These are phyloP conservation scores for Habroteleia sp. DNA, from an alignment of 2,888 invertebrate genomes.

Conservation along the genomic window DNA sequence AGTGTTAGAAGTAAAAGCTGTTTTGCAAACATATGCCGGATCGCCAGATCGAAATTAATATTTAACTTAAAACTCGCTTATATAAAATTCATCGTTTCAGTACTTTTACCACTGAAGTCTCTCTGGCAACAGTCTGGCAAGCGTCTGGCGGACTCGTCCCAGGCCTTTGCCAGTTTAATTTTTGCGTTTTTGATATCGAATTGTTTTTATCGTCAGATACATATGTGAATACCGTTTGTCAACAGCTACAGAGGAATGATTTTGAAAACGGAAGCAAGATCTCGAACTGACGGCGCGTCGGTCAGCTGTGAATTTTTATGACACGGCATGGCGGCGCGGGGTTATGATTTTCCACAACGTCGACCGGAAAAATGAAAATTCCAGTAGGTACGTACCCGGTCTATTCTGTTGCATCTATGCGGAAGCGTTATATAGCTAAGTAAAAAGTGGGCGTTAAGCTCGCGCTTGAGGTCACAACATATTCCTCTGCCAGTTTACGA, in stretches of 20 bases:
- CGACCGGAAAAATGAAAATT: slow-evolving; percentile 78
- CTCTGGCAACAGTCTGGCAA: too few species aligned
- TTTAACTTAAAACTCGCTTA: too few species aligned
- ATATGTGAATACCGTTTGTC: slow-evolving; percentile 9
- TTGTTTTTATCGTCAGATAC: too few species aligned
- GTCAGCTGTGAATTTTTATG: slow-evolving; percentile 69
- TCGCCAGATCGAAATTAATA: too few species aligned
- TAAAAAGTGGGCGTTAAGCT: slow-evolving; percentile 68
- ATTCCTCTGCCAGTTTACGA: slow-evolving; percentile 64
- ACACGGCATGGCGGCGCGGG: slow-evolving; percentile 54
- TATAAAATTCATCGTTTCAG: too few species aligned
- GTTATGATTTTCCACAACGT: slow-evolving; percentile 74
- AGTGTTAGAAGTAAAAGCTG: too few species aligned
- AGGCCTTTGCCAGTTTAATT: too few species aligned
- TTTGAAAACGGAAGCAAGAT: slow-evolving; percentile 14
- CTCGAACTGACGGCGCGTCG: slow-evolving; percentile 61
- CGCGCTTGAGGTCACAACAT: slow-evolving; percentile 64
- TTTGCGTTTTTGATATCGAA: too few species aligned
- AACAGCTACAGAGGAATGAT: slow-evolving; percentile 10
- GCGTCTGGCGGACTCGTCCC: too few species aligned
- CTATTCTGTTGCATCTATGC: slow-evolving; percentile 69
- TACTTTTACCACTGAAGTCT: too few species aligned
- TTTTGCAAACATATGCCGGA: too few species aligned
- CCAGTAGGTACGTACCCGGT: slow-evolving; percentile 68
- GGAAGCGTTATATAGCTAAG: slow-evolving; percentile 65